Conservation (phyloP, 2,113 vertebrate genomes). For the Centropus unirufus region DNA sequence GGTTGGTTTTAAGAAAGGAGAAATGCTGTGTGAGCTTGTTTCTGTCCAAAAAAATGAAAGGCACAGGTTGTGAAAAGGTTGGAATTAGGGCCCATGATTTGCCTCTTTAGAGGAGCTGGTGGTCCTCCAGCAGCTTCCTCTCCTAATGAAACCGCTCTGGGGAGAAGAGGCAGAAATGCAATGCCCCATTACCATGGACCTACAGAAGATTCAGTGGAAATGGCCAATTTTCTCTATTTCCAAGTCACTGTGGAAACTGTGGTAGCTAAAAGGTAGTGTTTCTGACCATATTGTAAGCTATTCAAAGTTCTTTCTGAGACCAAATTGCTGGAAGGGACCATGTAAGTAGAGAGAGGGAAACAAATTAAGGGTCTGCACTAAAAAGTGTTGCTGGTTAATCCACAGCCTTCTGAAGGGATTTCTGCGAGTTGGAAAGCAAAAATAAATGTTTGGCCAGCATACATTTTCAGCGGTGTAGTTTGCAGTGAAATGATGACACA, state of each 20-base stretch:
- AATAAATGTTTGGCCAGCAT: conserved; percentile 18
- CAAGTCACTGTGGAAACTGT: not conserved
- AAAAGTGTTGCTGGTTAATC: conserved; percentile 2
- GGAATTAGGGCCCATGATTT: accelerated
- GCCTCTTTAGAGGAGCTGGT: not conserved
- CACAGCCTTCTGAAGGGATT: not conserved
- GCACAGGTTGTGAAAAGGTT: accelerated
- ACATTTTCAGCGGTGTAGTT: not conserved
- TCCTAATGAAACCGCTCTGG: not conserved
- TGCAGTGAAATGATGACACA: conserved; percentile 39
- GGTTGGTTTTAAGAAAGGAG: not conserved
- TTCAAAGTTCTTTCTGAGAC: not conserved
- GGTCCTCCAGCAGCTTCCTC: not conserved
- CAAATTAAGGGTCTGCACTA: not conserved
- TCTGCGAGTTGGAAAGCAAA: not conserved
- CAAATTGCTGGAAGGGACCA: not conserved
- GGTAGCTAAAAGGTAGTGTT: not conserved
- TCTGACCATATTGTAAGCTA: not conserved
- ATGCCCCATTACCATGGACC: not conserved
- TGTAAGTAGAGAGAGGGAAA: not conserved
- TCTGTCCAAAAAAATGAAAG: not conserved
- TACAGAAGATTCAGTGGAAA: not conserved
- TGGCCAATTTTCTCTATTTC: not conserved
- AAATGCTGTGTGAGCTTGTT: not conserved
- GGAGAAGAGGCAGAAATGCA: not conserved